Percentiles rank a stretch among this genome's conserved stretches.
Conservation (phyloP, 2,888 invertebrate genomes). For the Pachliopta kotzebuea region DNA sequence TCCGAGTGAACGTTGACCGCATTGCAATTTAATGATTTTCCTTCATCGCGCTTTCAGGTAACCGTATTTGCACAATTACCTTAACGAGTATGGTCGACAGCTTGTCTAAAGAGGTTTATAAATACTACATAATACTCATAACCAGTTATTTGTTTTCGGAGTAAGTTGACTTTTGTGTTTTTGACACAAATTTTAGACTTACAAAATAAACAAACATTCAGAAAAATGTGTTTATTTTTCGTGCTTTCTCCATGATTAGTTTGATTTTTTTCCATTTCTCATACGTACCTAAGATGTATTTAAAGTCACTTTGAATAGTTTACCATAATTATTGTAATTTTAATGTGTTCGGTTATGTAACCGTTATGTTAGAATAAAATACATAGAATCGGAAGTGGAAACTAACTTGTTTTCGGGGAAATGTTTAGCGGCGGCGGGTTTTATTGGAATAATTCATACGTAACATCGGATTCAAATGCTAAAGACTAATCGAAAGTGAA, state of each 20-base stretch:
- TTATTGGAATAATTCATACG: constrained; percentile 39
- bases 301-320: too few relatives aligned
- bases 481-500: constrained; percentile 72
- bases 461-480: constrained; percentile 50
- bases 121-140: constrained; percentile 24
- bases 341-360: too few relatives aligned
- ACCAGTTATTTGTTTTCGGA: neutral
- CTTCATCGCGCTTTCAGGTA: constrained; percentile 45
- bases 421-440: constrained; percentile 43
- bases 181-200: too few relatives aligned
- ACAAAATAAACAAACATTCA: too few relatives aligned
- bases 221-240: too few relatives aligned
- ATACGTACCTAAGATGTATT: too few relatives aligned
- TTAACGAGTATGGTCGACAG: constrained; percentile 32
- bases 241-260: too few relatives aligned
- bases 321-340: too few relatives aligned
- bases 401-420: constrained; percentile 37
- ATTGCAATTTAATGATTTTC: constrained; percentile 55
- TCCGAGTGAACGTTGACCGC: constrained; percentile 59
- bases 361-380: too few relatives aligned
- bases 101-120: constrained; percentile 16
- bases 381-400: constrained; percentile 10
- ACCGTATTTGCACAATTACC: constrained; percentile 45
- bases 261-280: too few relatives aligned
- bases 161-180: too few relatives aligned